Percentiles rank a stretch among this genome's conserved stretches.
Conservation (phyloP, 2,888 invertebrate species). For the Anticlea derivata region DNA sequence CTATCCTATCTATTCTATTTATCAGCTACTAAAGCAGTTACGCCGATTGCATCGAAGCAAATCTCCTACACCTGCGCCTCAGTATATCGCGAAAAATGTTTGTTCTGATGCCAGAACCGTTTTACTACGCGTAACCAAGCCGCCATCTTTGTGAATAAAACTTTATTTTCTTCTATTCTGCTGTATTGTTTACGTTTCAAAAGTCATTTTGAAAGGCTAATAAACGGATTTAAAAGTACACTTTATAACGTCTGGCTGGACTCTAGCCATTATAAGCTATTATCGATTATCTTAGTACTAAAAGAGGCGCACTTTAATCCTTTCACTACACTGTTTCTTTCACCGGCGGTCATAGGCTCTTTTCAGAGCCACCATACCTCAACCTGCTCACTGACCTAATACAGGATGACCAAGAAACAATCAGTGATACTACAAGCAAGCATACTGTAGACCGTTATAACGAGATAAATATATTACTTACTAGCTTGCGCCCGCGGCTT, state of each 20-base stretch:
- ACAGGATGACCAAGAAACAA: too few species aligned
- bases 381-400: too few species aligned
- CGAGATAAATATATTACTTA: too few species aligned
- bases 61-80: conserved; percentile 21
- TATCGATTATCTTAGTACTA: too few species aligned
- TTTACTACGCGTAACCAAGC: conserved; percentile 10
- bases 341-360: too few species aligned
- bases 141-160: conserved; percentile 18
- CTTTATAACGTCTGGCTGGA: background rate
- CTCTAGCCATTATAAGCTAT: too few species aligned
- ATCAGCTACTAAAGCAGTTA: conserved; percentile 9
- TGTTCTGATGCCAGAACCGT: conserved; percentile 21
- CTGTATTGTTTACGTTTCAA: conserved; percentile 18
- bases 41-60: conserved; percentile 14
- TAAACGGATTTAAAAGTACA: background rate
- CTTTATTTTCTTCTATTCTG: conserved; percentile 15
- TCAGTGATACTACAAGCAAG: too few species aligned
- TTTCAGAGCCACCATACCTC: too few species aligned
- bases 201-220: conserved; percentile 10
- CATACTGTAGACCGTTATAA: too few species aligned
- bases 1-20: conserved; percentile 15
- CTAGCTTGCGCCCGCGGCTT: too few species aligned
- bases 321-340: too few species aligned
- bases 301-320: too few species aligned
- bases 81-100: conserved; percentile 18